Evolutionary conservation across 1,140 invertebrate genomes (phyloP).

Genomic region (Mamestra configurata): DNA sequence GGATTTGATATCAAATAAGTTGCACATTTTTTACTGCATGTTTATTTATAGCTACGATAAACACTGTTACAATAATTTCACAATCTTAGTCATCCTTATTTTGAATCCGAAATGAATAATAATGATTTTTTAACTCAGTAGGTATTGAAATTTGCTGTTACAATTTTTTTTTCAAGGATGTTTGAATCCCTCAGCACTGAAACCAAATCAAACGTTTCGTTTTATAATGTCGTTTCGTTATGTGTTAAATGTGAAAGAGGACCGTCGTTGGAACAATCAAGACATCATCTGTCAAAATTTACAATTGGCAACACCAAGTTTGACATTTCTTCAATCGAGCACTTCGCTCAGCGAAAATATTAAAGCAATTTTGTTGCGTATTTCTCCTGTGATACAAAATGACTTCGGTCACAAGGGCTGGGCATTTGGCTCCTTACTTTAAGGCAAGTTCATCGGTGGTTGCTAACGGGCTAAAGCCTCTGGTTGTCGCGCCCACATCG

Average conservation of each 20-base stretch:
- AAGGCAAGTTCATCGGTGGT: slow-evolving; percentile 89
- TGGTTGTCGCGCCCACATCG: slow-evolving; percentile 79
- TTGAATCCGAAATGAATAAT: no score
- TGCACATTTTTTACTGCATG: no score
- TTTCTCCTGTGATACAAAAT: slow-evolving; percentile 83
- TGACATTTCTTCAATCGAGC: slow-evolving; percentile 57
- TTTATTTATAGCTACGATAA: no score
- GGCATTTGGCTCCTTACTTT: slow-evolving; percentile 89
- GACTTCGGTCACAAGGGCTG: slow-evolving; percentile 91
- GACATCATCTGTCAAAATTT: slow-evolving; percentile 9
- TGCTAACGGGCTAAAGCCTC: slow-evolving; percentile 88
- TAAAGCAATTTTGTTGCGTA: slow-evolving; percentile 81
- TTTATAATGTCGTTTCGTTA: background rate
- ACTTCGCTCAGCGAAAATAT: slow-evolving; percentile 59
- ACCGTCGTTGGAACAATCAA: background rate
- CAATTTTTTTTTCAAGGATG: no score
- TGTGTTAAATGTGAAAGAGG: background rate
- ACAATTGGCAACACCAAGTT: slow-evolving; percentile 51
- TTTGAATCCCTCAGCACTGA: no score
- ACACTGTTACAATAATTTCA: no score
- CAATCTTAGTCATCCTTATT: no score
- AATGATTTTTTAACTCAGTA: no score
- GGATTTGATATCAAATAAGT: no score
- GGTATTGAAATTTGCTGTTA: no score
- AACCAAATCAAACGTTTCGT: no score